Conservation (phyloP, 2,113 vertebrate species). For the Perca schrenkii region DNA sequence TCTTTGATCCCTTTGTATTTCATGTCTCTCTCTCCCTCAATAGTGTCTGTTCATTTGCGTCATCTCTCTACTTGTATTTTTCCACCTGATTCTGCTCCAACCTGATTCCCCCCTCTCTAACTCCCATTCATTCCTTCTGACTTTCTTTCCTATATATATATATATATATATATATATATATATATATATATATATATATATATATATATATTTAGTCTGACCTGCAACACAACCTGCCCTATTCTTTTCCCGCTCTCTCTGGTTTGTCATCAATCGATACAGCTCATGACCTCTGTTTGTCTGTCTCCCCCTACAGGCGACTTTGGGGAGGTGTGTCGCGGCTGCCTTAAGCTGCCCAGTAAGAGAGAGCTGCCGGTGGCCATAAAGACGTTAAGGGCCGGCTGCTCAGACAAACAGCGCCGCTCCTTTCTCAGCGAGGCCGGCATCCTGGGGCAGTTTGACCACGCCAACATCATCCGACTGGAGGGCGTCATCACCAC, state of each 20-base stretch:
- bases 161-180: no score
- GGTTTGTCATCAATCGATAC: neutral
- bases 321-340: constrained; percentile 92
- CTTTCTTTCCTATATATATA: constrained; percentile 1
- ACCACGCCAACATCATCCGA: constrained; percentile 92
- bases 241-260: neutral
- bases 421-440: constrained; percentile 91
- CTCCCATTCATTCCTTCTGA: neutral
- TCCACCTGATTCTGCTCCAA: constrained; percentile 14
- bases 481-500: constrained; percentile 95
- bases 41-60: constrained; percentile 53
- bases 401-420: constrained; percentile 90
- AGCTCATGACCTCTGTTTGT: constrained; percentile 27
- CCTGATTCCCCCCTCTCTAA: neutral
- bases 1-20: constrained; percentile 61
- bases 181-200: neutral
- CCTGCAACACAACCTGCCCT: neutral
- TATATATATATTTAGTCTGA: neutral
- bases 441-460: constrained; percentile 94
- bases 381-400: constrained; percentile 89
- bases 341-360: constrained; percentile 93
- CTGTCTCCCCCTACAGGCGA: constrained; percentile 84
- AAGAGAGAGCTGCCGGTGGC: constrained; percentile 92
- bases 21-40: constrained; percentile 28
- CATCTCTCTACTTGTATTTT: constrained; percentile 40